A percentile compares a stretch with the other conserved stretches of the same genome.
These are phyloP conservation scores for Temnothorax ravouxi DNA, from an alignment of 2,888 invertebrate genomes.

Conservation along the genomic window DNA sequence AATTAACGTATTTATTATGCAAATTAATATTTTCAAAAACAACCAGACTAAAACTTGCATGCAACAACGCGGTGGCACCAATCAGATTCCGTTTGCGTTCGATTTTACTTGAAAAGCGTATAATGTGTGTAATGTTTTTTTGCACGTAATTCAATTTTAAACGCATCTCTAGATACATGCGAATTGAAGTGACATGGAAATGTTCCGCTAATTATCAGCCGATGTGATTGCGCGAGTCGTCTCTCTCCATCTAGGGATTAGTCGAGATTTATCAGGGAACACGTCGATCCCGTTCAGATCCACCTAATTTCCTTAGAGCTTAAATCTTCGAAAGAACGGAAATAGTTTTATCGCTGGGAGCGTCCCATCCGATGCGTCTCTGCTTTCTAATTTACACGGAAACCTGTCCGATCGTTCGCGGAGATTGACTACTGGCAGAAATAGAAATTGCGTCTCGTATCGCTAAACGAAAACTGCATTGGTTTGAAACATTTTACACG, in stretches of 20 bases:
- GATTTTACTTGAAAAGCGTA: neutral
- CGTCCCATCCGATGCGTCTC: constrained; percentile 24
- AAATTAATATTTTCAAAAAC: constrained; percentile 29
- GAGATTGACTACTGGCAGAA: constrained; percentile 68
- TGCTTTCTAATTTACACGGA: constrained; percentile 51
- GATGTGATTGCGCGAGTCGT: constrained; percentile 26
- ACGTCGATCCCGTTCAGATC: constrained; percentile 42
- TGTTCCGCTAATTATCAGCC: constrained; percentile 24
- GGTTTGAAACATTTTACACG: neutral
- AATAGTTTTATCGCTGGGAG: constrained; percentile 49
- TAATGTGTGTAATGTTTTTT: neutral
- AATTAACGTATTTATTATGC: constrained; percentile 46
- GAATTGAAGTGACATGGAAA: neutral
- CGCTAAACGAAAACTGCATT: neutral
- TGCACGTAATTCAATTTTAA: constrained; percentile 15
- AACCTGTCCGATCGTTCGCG: constrained; percentile 60
- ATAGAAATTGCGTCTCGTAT: constrained; percentile 5
- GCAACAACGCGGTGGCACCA: neutral
- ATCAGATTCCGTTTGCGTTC: neutral
- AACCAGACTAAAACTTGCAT: neutral
- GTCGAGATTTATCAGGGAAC: constrained; percentile 42
- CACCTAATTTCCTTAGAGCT: constrained; percentile 53
- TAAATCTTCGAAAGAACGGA: constrained; percentile 46
- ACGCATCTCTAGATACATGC: neutral
- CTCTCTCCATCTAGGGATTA: constrained; percentile 23